Base-by-base conservation (phyloP, 1,140 invertebrate genomes). In the Papilio polyxenes region DNA sequence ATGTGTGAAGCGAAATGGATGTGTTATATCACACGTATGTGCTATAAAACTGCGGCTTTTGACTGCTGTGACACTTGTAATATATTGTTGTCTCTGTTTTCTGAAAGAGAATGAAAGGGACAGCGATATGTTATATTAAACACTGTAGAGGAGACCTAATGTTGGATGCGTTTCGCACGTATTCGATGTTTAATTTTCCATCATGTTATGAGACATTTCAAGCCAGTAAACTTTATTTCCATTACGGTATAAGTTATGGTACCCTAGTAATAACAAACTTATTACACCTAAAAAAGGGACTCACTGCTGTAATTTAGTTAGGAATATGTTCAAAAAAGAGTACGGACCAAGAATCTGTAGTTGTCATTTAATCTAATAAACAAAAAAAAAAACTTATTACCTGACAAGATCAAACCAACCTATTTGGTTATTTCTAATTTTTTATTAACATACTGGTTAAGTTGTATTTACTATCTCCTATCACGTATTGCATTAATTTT, bases 1-100 rank as follows among this genome's bases (percentile, higher is more conserved):
- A 77, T 48, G 75, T 77, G 75, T 49, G 48, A 77, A 77, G 20
- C 75, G 10, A 11, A 75, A 80, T 85, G 82, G 80, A 85, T 80
- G 31, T 48, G 84, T 72, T 79, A 82, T 69, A 72, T 62, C 69
- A 17, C 37, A 56, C 51, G 10, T 69, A 23, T 65, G 20, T 37
- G 23, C 13, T 56, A 0, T n/a, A 0, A 17, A 56, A 56, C 17
- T 4, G 53, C 4, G 15, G 7, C 17, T 8, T 17, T 7, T 31
- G 2, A 31, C 23, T 31, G 23, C 23, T 31, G 23, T 31, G 23
- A 31, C 23, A 31, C 23, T 31, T 31, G 23, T 44, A 44, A 44
- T 44, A 44, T 59, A 59, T 59, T 8, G 17, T 20, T 59, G 56
- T 59, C 56, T 59, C 56, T 20, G 8, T 59, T 20, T 59, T 9